Evolutionary conservation across 2,113 vertebrate genomes (phyloP), one percentile per base, ranked within the genome.

Genomic region (Macaca fascicularis): DNA sequence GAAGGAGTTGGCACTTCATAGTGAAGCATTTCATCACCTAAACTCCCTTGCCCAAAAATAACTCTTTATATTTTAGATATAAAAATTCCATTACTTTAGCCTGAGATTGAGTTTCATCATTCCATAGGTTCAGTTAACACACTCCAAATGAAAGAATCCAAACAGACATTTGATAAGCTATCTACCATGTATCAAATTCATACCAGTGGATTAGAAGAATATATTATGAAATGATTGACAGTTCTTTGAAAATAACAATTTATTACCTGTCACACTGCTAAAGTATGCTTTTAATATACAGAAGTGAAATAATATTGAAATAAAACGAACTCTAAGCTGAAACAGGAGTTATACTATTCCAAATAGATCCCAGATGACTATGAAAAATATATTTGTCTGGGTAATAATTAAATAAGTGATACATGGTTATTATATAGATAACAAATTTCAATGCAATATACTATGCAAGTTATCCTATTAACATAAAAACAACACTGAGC

Each of bases 301-400:
- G 40, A 59, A 94, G 69, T 91, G 50, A 95, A 93, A 87, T 94
- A 96, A 96, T 92, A 93, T n/a, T 88, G 89, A 86, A 94, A 67
- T 79, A 86, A 96, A 95, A 80, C n/a, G 43, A 87, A 87, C 75
- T 74, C 72, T 85, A 90, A 94, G 69, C 96, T 93, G 86, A 95
- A 94, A 84, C 74, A 61, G 78, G 82, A 96, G 78, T 94, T 80
- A 69, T 6, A 25, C 32, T 72, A 55, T 90, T 93, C 43, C 81
- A 91, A 93, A 96, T 86, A 93, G 82, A 96, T 96, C 81, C 97
- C 94, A 97, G 94, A 94, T 97, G 92, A 92, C 52, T 81, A n/a
- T 69, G 85, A 69, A 88, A 97, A 94, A 88, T 32, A 17, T 87
- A 80, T 95, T 90, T 97, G 74, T 95, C 92, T 90, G 78, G 55